A percentile compares a stretch with the other conserved stretches of the same genome.
Evolutionary conservation across 2,113 vertebrate genomes (phyloP).

Genomic region (Perca schrenkii): DNA sequence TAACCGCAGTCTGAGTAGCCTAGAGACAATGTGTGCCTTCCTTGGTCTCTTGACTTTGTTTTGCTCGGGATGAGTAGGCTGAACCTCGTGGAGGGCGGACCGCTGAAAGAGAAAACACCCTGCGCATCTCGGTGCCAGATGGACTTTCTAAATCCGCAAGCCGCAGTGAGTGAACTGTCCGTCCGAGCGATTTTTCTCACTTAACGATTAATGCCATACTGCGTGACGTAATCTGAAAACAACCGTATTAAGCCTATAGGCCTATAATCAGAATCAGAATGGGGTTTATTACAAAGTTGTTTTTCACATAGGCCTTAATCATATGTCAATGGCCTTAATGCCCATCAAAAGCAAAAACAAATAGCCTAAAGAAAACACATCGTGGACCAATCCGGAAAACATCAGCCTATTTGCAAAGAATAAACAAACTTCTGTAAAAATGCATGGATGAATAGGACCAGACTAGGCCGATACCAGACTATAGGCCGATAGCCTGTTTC

Average conservation of each 20-base stretch:
- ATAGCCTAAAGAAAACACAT: too few species aligned
- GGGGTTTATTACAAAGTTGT: too few species aligned
- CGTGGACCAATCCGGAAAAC: too few species aligned
- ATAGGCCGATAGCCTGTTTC: too few species aligned
- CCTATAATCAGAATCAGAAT: too few species aligned
- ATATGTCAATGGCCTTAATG: too few species aligned
- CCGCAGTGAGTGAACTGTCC: slow-evolving; percentile 53
- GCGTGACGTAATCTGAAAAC: slow-evolving; percentile 36
- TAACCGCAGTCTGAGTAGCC: background rate
- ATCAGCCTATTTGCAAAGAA: too few species aligned
- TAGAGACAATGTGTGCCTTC: background rate
- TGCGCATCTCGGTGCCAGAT: slow-evolving; percentile 64
- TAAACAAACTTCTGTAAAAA: too few species aligned
- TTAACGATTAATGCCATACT: slow-evolving; percentile 31
- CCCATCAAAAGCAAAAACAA: too few species aligned
- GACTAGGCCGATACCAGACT: too few species aligned
- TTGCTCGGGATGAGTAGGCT: slow-evolving; percentile 19
- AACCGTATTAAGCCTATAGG: background rate
- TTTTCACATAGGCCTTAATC: too few species aligned
- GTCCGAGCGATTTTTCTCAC: slow-evolving; percentile 48
- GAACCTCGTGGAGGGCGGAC: slow-evolving; percentile 13
- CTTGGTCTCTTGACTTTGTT: slow-evolving; percentile 13
- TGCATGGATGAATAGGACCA: too few species aligned
- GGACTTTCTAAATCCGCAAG: slow-evolving; percentile 65
- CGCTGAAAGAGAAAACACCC: slow-evolving; percentile 27